phyloP scores from a whole-genome alignment of 2,113 vertebrate genomes.

The Oxygymnocypris stewartii region DNA sequence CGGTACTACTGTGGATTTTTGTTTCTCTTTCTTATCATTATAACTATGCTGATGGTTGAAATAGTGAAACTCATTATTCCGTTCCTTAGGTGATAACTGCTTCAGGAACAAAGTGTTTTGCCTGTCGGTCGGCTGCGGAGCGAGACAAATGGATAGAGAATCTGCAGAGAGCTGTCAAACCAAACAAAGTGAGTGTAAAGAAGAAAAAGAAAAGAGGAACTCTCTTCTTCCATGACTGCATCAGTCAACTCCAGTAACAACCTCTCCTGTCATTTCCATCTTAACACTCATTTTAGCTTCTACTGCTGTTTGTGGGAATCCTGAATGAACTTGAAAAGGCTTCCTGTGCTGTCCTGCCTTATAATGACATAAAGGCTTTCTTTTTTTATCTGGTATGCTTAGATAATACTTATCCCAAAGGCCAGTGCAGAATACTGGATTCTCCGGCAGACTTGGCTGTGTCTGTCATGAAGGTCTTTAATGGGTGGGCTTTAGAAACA shows the following conservation, averaged over 20 bases:
- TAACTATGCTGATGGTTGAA: constrained; percentile 11
- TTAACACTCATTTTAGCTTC: constrained; percentile 39
- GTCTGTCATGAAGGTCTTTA: constrained; percentile 42
- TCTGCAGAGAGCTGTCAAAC: constrained; percentile 91
- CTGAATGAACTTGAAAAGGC: constrained; percentile 26
- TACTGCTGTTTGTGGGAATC: constrained; percentile 15
- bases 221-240: constrained; percentile 59
- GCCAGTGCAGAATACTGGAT: not conserved
- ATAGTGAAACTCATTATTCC: constrained; percentile 60
- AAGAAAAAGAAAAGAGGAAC: constrained; percentile 20
- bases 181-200: constrained; percentile 87
- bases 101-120: constrained; percentile 94
- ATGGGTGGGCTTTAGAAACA: constrained; percentile 56
- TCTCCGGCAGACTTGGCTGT: not conserved
- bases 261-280: constrained; percentile 66
- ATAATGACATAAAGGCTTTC: not conserved
- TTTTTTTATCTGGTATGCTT: not conserved
- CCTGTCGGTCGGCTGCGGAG: constrained; percentile 93
- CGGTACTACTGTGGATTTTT: not conserved
- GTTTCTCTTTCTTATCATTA: not conserved
- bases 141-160: constrained; percentile 99
- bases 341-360: constrained; percentile 13
- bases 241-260: constrained; percentile 61
- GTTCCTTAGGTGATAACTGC: constrained; percentile 87
- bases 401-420: not conserved